Conservation (phyloP, 2,888 invertebrate species). For the Heteromyza rotundicornis region DNA sequence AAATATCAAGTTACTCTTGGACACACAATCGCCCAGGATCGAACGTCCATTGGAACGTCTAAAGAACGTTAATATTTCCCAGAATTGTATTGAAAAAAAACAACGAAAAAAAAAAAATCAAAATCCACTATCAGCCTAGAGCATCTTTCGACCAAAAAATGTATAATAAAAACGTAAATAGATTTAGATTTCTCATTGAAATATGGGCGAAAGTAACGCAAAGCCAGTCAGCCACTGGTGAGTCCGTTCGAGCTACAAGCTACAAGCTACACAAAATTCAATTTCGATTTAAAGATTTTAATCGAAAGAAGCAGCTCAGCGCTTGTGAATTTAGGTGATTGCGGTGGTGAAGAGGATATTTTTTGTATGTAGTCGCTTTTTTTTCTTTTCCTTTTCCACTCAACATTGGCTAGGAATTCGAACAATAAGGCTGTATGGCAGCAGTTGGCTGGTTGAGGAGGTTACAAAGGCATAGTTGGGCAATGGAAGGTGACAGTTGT, state of each 20-base stretch:
- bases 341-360: not conserved
- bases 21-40: not conserved
- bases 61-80: conserved; percentile 1
- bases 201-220: conserved; percentile 13
- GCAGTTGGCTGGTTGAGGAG: too few species aligned
- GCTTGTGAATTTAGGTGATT: not conserved
- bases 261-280: conserved; percentile 20
- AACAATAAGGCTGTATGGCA: too few species aligned
- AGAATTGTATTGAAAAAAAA: conserved; percentile 23
- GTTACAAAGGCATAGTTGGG: too few species aligned
- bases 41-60: not conserved
- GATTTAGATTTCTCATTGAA: conserved; percentile 19
- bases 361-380: not conserved
- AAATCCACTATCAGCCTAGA: not conserved
- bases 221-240: too few species aligned
- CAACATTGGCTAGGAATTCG: too few species aligned
- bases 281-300: conserved; percentile 30
- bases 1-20: conserved; percentile 6
- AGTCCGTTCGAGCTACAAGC: too few species aligned
- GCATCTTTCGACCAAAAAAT: not conserved
- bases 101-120: not conserved
- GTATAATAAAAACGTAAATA: conserved; percentile 7
- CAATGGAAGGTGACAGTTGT: conserved; percentile 19
- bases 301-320: conserved; percentile 10
- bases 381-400: not conserved